Base-by-base conservation (phyloP, 2,888 invertebrate species). In the Microctonus aethiopoides region DNA sequence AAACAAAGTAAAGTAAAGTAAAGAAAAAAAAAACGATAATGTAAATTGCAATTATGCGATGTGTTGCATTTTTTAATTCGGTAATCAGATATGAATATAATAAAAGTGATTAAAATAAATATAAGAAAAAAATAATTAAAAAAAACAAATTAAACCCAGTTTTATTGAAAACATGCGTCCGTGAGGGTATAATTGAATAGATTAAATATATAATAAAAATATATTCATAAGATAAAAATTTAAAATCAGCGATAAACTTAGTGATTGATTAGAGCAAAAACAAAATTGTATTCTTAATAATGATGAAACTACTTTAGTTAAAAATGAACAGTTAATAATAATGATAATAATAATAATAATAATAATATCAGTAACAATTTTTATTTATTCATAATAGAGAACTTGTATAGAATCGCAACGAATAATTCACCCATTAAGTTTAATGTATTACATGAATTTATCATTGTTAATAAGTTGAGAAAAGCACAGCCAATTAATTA, bases 391-490 rank as follows among this genome's bases (percentile, higher is more conserved):
- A 34, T 36, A 59, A n/a, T 32, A 20, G 52, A 24, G 52, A 24
- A 41, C 24, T 68, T 46, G 63, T 63, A 63, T 41, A 63, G 32
- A 61, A 39, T 63, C 51, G 39, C 63, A 65, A 57, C 57, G 61
- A 68, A 68, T 60, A 67, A 72, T 70, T 72, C 66, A 62, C 72
- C 59, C 66, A 72, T 66, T 72, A 71, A 62, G 72, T 72, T 74
- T 71, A 69, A 71, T 72, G 63, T 74, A 68, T 75, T 68, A 71
- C 57, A 62, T 70, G 41, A 72, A 67, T 72, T 72, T 72, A 75
- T 71, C 72, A 70, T 74, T 74, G 75, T 75, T 75, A 69, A 69
- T 59, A 67, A 71, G 52, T 51, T 54, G 39, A 32, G 22, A 39
- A 68, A 64, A 75, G 61, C 41, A 73, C 69, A 74, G 64, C 56